Base-by-base conservation (phyloP, 2,888 invertebrate species). In the Carabus problematicus region DNA sequence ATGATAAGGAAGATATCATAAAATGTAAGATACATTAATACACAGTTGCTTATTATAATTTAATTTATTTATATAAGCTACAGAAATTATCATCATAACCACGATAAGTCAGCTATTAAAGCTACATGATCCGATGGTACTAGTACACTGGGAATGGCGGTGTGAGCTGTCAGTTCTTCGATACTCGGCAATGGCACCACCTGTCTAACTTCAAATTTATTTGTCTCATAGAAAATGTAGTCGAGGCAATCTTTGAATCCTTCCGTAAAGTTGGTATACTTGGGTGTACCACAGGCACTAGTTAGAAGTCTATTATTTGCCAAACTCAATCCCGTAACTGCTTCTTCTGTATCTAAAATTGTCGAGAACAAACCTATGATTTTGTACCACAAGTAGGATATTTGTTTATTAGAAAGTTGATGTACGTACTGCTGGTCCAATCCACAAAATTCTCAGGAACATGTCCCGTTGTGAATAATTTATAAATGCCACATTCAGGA, bases 61-160 rank as follows among this genome's bases (percentile, higher is more conserved):
- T 18, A 16, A 16, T 59, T 42, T 42, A 42, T 39, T 41, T 19
- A 55, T 29, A 56, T 47, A 9, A 12, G 45, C 39, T 56, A 64
- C 39, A 62, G 42, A 39, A 14, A 43, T 45, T 12, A 45, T 43
- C 52, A 58, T 71, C 71, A 75, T 42, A 71, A 78, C 84, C 86
- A 90, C 75, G 84, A 82, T 72, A 95, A 84, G 84, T 95, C 94
- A n/a, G 91, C 89, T 71, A 97, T 85, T 58, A 97, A 83, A 11
- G 98, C 91, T 72, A 98, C 84, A 81, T 98, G 98, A 83, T 98
- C 98, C 1, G 97, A 97, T 0, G 98, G 98, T 80, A 93, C 93
- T 1, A 92, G 90, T 58, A 91, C 85, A 75, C 94, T 97, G 0
- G 98, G 98, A 72, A 98, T 85, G 1, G 94, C 97, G 45, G 82